Base-by-base conservation (phyloP, 37 sponge, comb jelly and placozoan species). In the Chondrosia reniformis region DNA sequence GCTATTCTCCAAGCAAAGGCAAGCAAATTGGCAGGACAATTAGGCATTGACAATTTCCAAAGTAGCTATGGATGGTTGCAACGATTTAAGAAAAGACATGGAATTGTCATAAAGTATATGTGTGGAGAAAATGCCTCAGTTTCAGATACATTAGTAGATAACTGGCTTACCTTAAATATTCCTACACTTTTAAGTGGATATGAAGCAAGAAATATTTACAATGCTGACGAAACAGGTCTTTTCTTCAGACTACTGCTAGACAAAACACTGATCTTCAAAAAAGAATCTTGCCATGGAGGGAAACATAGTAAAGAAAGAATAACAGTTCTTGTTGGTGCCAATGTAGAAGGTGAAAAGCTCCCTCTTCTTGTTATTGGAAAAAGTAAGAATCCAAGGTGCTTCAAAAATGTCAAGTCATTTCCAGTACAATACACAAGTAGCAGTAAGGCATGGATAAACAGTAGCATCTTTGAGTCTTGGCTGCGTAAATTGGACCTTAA, bases 361-460 rank as follows among this genome's bases (percentile, higher is more conserved):
- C 28, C 54, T 31, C 78, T 77, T 55, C 28, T 77, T 22, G 56
- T 77, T 34, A 77, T 77, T 30, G 62, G 39, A 4, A 77, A 77
- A 57, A 77, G 78, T 61, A 77, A 77, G 78, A 77, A 77, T 40
- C 78, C 78, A 25, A 77, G 78, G 28, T 77, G 78, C 56, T 77
- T 59, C 61, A 59, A 59, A 59, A 59, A 59, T 13, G 22, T 59
- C 30, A 59, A 30, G 28, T 59, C 61, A n/a, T 24, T 77, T 13
- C 78, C 59, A 10, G 49, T 77, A 40, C 54, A 30, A 31, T 77
- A 77, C 34, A 34, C 9, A 17, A 34, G 61, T 6, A 46, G 33
- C 21, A 55, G 36, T 2, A 77, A 77, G 36, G 78, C 78, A 32
- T 77, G 78, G 78, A 77, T 77, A 61, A 77, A 58, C 36, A 6